A percentile compares a stretch with the other conserved stretches of the same genome.
Evolutionary conservation across 2,113 vertebrate species (phyloP).

Genomic region (Labeo catla): DNA sequence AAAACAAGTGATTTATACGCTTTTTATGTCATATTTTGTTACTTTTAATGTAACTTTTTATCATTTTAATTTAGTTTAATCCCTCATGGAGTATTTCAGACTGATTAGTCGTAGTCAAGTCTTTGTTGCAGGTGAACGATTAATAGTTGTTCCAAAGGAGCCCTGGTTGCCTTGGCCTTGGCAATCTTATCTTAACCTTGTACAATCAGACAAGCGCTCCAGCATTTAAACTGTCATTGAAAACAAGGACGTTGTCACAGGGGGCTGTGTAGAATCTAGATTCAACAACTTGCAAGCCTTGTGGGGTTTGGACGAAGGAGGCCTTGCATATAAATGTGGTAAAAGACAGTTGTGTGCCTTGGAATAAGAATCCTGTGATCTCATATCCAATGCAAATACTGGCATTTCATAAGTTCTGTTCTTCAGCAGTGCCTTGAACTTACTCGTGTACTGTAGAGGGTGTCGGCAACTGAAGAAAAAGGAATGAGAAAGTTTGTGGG

Average conservation of each 20-base stretch:
- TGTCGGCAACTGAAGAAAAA: neutral
- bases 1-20: no score
- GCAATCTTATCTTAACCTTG: slow-evolving; percentile 43
- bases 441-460: neutral
- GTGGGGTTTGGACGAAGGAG: neutral
- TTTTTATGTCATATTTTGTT: no score
- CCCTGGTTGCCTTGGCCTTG: slow-evolving; percentile 7
- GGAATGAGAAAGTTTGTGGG: slow-evolving; percentile 26
- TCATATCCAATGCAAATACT: slow-evolving; percentile 33
- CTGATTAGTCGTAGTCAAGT: neutral
- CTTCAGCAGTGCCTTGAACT: slow-evolving; percentile 13
- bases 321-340: slow-evolving; percentile 32
- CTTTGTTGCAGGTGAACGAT: neutral
- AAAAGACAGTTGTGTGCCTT: slow-evolving; percentile 14
- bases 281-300: slow-evolving; percentile 15
- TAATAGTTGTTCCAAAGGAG: slow-evolving; percentile 16
- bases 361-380: slow-evolving; percentile 11
- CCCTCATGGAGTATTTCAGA: neutral
- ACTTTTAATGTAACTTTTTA: no score
- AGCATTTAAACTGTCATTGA: slow-evolving; percentile 45
- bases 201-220: slow-evolving; percentile 44
- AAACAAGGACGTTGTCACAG: slow-evolving; percentile 35
- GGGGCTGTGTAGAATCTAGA: slow-evolving; percentile 25
- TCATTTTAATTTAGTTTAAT: neutral
- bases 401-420: slow-evolving; percentile 32